Base-by-base conservation (phyloP, 2,113 vertebrate genomes). In the Nothocercus julius region DNA sequence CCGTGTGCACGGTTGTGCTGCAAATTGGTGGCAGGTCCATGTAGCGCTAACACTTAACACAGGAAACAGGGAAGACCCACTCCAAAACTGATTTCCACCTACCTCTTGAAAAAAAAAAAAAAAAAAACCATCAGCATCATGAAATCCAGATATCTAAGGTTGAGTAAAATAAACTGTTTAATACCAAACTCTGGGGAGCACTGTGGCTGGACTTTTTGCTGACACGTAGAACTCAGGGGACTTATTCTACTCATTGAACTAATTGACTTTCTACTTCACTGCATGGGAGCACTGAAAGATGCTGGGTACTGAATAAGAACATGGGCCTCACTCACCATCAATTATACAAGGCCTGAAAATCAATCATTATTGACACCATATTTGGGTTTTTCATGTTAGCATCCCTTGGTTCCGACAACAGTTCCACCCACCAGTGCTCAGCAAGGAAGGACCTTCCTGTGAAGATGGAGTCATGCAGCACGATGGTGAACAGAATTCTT, bases 111-210 rank as follows among this genome's bases (percentile, higher is more conserved):
- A n/a, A n/a, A n/a, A n/a, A n/a, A n/a, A n/a, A n/a, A 51, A 67
- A 82, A 69, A 89, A 90, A 89, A 84, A 90, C 54, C 86, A 74
- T 80, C 81, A 89, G 83, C 28, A 54, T 69, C 64, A 44, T 6
- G 54, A 95, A 80, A 74, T 87, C 86, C 64, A 90, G 91, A 92
- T 95, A 67, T 74, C 77, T 82, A 86, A 63, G 56, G 64, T 53
- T 85, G 73, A 90, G 30, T 77, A 78, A 81, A 89, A 92, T 47
- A 34, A 79, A 83, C 69, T 76, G 34, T 75, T 93, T 83, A 72
- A 68, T 64, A 84, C 58, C 83, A 70, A 58, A 44, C 59, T 77
- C 83, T 36, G 17, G 59, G 22, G 56, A 89, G 74, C 0, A 5
- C 25, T 75, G 49, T 62, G 85, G 36, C 42, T 78, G 77, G 40